Base-by-base conservation (phyloP, 2,797 vertebrate genomes). In the Hapalemur alaotrensis region DNA sequence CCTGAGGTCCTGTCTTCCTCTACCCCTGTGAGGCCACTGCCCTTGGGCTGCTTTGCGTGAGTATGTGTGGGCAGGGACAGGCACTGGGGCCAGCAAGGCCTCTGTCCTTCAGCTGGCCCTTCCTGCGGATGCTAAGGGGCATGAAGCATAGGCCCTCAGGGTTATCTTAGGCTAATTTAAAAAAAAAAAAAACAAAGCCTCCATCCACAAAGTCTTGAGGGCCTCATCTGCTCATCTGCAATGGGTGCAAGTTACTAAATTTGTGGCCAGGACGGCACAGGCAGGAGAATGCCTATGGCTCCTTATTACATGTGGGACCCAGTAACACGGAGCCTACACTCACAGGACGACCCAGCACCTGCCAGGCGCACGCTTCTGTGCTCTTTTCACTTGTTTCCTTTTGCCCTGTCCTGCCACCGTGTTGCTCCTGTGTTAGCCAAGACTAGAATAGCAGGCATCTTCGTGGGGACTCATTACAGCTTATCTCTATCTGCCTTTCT, bases 401-500 rank as follows among this genome's bases (percentile, higher is more conserved):
- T 98, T 98, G 96, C 98, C 98, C 96, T 98, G 96, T 97, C 95
- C 98, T 97, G 95, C 98, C 97, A 95, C 98, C 97, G 97, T 98
- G 98, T 98, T 98, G 97, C 98, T 98, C 98, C 98, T 98, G 97
- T 99, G 97, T 99, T 98, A 98, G 97, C 97, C 98, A 95, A 98
- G 93, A 98, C 98, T 98, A 98, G 98, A 97, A 79, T 91, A 85
- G 97, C 93, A 90, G 97, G 98, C 97, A 76, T 98, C 98, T 98
- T 98, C 92, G 95, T 98, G 98, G 98, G 98, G 98, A 98, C 98
- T 99, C 99, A 99, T 99, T 99, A 99, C 99, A 99, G 99, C 99
- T 99, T 99, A 99, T 99, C 99, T 99, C 99, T 99, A 99, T 99
- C 99, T 99, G 99, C 99, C 99, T 99, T 99, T 99, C 99, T 99